Evolutionary conservation across 1,140 invertebrate genomes (phyloP).

Genomic region (Neuroterus valhalla): DNA sequence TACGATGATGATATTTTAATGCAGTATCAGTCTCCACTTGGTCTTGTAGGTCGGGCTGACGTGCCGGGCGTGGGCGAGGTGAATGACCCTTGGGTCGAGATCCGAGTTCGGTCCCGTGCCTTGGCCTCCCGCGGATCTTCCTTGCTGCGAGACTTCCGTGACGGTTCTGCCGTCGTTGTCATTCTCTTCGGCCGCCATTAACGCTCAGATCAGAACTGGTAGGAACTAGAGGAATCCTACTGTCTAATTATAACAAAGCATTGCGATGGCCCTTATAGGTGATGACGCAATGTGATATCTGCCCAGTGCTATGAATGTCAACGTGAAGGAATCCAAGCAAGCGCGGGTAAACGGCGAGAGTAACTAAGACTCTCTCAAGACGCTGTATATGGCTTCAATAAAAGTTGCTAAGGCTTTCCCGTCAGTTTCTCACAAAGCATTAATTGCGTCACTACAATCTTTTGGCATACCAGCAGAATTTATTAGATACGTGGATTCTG

Average conservation of each 20-base stretch:
- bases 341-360: slow-evolving; percentile 86
- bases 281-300: slow-evolving; percentile 86
- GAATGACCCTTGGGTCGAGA: slow-evolving; percentile 29
- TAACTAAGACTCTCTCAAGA: no score
- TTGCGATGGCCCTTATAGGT: slow-evolving; percentile 81
- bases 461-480: slow-evolving; percentile 25
- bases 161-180: slow-evolving; percentile 1
- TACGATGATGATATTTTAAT: no score
- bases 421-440: slow-evolving; percentile 55
- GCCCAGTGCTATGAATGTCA: slow-evolving; percentile 87
- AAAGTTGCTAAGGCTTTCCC: slow-evolving; percentile 71
- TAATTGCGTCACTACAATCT: slow-evolving; percentile 41
- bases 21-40: no score
- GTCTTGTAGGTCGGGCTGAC: no score
- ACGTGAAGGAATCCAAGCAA: slow-evolving; percentile 80
- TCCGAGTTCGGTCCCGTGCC: slow-evolving; percentile 3
- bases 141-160: slow-evolving; percentile 2
- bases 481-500: slow-evolving; percentile 16
- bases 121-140: not conserved
- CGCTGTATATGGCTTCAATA: no score
- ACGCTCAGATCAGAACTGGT: no score
- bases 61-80: slow-evolving; percentile 62
- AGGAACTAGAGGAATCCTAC: no score
- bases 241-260: slow-evolving; percentile 73
- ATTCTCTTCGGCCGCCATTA: slow-evolving; percentile 34